Conservation (phyloP, 92 coral and sea anemone genomes). For the Actinernus sp. region DNA sequence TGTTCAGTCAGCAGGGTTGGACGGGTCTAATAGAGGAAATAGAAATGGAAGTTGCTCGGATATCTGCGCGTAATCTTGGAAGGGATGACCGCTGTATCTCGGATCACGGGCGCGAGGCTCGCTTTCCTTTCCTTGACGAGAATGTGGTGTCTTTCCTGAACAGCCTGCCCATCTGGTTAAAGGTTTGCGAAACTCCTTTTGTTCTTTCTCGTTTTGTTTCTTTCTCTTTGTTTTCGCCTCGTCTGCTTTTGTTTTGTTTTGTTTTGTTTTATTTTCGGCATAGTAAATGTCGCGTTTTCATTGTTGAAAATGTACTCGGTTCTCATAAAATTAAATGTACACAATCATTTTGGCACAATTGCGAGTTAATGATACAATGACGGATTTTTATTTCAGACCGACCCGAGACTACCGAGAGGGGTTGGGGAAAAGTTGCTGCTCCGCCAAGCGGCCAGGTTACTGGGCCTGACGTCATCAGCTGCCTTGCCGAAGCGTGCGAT, state of each 20-base stretch:
- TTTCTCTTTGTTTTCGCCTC: too few species aligned
- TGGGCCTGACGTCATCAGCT: slow-evolving; percentile 93
- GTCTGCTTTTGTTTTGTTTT: too few species aligned
- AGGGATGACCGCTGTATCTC: slow-evolving; percentile 99
- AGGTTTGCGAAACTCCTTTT: too few species aligned
- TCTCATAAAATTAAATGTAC: too few species aligned
- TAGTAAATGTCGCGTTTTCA: too few species aligned
- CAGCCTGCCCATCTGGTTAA: slow-evolving; percentile 89
- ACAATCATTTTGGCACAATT: too few species aligned
- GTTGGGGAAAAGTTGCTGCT: slow-evolving; percentile 92
- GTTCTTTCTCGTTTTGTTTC: too few species aligned
- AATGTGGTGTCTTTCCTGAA: slow-evolving; percentile 90
- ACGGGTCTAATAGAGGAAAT: slow-evolving; percentile 86
- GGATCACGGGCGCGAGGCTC: slow-evolving; percentile 98
- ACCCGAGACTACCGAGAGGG: slow-evolving; percentile 89
- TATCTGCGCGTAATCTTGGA: slow-evolving; percentile 92
- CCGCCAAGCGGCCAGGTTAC: slow-evolving; percentile 87
- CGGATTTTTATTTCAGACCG: slow-evolving; percentile 83
- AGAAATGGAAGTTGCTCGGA: slow-evolving; percentile 94
- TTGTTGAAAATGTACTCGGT: too few species aligned
- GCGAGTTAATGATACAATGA: too few species aligned
- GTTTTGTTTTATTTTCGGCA: too few species aligned
- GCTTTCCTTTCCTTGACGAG: slow-evolving; percentile 96
- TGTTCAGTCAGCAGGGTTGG: slow-evolving; percentile 91
- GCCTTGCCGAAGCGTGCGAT: slow-evolving; percentile 95